Percentiles rank a stretch among this genome's conserved stretches.
These are phyloP conservation scores for Sparus aurata DNA, from an alignment of 2,797 vertebrate species.

Conservation along the genomic window DNA sequence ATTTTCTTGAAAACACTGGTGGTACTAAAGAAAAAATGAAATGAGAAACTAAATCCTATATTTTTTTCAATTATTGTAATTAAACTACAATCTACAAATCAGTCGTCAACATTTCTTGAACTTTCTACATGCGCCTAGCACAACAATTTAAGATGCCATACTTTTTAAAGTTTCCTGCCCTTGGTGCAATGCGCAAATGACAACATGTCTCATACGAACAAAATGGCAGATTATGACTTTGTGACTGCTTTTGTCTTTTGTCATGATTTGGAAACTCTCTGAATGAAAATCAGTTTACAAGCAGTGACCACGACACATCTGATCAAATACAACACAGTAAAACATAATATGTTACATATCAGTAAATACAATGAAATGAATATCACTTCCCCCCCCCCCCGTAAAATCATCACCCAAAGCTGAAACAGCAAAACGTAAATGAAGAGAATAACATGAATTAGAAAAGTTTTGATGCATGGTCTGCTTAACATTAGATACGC, in stretches of 20 bases:
- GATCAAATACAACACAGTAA: slow-evolving; percentile 72
- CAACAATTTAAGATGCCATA: background rate
- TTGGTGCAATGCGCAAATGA: slow-evolving; percentile 17
- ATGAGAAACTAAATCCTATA: background rate
- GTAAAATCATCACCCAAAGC: slow-evolving; percentile 66
- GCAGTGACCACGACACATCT: slow-evolving; percentile 75
- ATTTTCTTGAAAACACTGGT: background rate
- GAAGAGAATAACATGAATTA: slow-evolving; percentile 65
- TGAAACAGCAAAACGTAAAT: slow-evolving; percentile 65
- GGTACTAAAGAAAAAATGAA: background rate
- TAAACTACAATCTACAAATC: background rate
- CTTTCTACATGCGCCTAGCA: background rate
- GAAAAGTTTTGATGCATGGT: slow-evolving; percentile 57
- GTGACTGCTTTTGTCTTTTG: slow-evolving; percentile 69
- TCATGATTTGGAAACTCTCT: slow-evolving; percentile 82
- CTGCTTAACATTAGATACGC: slow-evolving; percentile 61
- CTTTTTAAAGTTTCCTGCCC: slow-evolving; percentile 11
- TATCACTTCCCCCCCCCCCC: slow-evolving; percentile 39
- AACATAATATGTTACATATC: slow-evolving; percentile 74
- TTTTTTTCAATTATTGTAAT: background rate
- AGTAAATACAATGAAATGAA: slow-evolving; percentile 79
- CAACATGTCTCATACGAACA: slow-evolving; percentile 21
- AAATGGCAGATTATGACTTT: slow-evolving; percentile 42
- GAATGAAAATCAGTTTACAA: slow-evolving; percentile 70
- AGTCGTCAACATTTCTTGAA: background rate